Evolutionary conservation across 2,797 vertebrate genomes (phyloP).

Genomic region (Xenopus petersii): DNA sequence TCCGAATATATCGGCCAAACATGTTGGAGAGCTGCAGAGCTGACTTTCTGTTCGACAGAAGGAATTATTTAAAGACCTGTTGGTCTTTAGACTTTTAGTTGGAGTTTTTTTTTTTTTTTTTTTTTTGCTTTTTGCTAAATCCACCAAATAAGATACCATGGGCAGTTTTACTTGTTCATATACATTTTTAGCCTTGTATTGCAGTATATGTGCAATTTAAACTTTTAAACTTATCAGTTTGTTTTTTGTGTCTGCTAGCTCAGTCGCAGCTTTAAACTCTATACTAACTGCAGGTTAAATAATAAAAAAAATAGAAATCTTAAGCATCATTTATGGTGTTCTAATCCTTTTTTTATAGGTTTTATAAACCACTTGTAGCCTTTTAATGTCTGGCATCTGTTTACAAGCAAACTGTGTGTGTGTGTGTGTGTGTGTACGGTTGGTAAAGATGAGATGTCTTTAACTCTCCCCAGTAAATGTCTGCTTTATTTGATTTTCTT

Average conservation of each 20-base stretch:
- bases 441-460: conserved; percentile 28
- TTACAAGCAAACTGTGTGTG: conserved; percentile 46
- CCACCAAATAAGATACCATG: conserved; percentile 54
- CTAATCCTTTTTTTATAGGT: conserved; percentile 74
- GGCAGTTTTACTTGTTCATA: conserved; percentile 59
- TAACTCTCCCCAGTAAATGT: neutral
- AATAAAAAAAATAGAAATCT: conserved; percentile 40
- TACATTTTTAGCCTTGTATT: conserved; percentile 52
- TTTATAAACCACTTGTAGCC: conserved; percentile 77
- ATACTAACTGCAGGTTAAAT: conserved; percentile 58
- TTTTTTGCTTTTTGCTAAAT: conserved; percentile 28
- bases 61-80: conserved; percentile 37
- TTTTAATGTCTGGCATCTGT: conserved; percentile 67
- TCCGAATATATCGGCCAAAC: neutral
- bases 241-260: conserved; percentile 61
- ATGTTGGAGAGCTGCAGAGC: conserved; percentile 23
- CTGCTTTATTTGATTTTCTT: conserved; percentile 15
- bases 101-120: neutral
- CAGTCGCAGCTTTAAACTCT: conserved; percentile 62
- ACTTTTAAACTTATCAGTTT: conserved; percentile 64
- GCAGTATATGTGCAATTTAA: conserved; percentile 63
- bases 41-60: conserved; percentile 60
- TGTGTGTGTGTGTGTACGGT: too few species aligned
- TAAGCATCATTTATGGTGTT: conserved; percentile 65
- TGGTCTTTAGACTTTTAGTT: neutral